A percentile compares a stretch with the other conserved stretches of the same genome.
These are phyloP conservation scores for Bruchidius siliquastri DNA, from an alignment of 2,888 invertebrate species.

Conservation along the genomic window DNA sequence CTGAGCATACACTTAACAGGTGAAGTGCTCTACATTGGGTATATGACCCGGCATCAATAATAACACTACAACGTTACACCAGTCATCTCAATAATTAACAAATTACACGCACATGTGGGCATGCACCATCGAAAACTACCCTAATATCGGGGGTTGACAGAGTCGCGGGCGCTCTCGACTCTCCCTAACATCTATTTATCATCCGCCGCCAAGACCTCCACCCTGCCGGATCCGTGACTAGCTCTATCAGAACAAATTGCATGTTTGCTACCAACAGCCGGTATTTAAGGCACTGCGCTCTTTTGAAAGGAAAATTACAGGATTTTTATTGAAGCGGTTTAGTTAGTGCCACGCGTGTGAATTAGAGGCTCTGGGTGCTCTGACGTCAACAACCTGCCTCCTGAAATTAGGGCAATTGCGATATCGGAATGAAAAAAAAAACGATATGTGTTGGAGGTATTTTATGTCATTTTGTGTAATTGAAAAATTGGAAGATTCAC, in stretches of 20 bases:
- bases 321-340: neutral
- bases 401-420: conserved; percentile 15
- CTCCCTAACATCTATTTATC: neutral
- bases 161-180: neutral
- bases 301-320: neutral
- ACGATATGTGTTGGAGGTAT: too few relatives aligned
- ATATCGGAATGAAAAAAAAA: conserved; percentile 3
- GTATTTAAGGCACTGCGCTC: neutral
- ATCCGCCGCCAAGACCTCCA: neutral
- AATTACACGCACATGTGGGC: neutral
- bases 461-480: too few relatives aligned
- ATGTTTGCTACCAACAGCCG: neutral
- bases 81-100: neutral
- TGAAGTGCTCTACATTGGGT: neutral
- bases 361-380: conserved; percentile 4
- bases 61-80: neutral
- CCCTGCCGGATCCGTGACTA: neutral
- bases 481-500: too few relatives aligned
- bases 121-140: neutral
- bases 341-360: conserved; percentile 11
- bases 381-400: conserved; percentile 15
- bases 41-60: neutral
- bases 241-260: neutral
- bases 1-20: neutral
- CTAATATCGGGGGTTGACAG: neutral